Conservation (phyloP, 1,140 invertebrate genomes). For the Dreissena rostriformis region DNA sequence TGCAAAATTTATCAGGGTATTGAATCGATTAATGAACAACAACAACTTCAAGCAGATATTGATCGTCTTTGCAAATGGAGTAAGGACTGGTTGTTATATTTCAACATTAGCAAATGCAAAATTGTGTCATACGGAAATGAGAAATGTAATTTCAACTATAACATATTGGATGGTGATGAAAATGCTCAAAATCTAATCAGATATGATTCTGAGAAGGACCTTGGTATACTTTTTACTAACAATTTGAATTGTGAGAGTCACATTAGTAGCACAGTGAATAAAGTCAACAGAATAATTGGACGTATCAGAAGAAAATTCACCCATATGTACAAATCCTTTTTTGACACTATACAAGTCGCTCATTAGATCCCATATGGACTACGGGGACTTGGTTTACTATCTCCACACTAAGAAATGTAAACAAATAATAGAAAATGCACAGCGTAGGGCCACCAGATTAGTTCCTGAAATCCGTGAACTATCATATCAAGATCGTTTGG, state of each 20-base stretch:
- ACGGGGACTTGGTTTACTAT: conserved; percentile 13
- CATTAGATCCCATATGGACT: conserved; percentile 40
- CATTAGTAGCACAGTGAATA: conserved; percentile 42
- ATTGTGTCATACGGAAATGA: conserved; percentile 4
- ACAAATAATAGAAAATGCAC: not conserved
- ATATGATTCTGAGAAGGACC: conserved; percentile 11
- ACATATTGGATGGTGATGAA: conserved; percentile 6
- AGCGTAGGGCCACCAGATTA: conserved; percentile 12
- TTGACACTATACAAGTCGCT: conserved; percentile 35
- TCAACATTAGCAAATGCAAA: conserved; percentile 47
- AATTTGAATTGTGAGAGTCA: conserved; percentile 23
- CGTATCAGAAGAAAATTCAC: conserved; percentile 54
- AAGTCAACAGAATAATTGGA: conserved; percentile 52
- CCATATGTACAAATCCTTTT: conserved; percentile 39
- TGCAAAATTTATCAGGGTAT: conserved; percentile 28
- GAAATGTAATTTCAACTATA: not conserved
- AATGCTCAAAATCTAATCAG: not conserved
- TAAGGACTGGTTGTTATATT: conserved; percentile 40
- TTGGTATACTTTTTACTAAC: conserved; percentile 26
- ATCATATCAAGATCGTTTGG: conserved; percentile 4
- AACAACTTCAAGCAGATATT: conserved; percentile 29
- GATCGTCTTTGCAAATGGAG: conserved; percentile 22
- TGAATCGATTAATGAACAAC: not conserved
- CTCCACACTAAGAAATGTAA: conserved; percentile 1
- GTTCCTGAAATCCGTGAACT: conserved; percentile 15